A percentile compares a stretch with the other conserved stretches of the same genome.
Evolutionary conservation across 2,888 invertebrate species (phyloP).

Genomic region (Zaprionus obscuricornis): DNA sequence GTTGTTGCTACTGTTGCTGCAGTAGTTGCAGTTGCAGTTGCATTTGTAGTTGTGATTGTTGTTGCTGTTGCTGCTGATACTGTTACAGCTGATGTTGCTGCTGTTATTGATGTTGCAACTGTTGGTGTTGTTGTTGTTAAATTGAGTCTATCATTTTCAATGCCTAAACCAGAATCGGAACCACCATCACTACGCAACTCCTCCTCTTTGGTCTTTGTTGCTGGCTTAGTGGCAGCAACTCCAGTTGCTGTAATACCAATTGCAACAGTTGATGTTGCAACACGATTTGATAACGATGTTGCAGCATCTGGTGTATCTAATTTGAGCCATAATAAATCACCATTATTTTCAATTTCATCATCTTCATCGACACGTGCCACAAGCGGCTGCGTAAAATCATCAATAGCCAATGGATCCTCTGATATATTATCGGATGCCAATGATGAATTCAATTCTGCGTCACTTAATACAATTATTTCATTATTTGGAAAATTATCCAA

Average conservation of each 20-base stretch:
- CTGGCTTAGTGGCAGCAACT: conserved; percentile 1
- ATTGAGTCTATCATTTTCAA: conserved; percentile 84
- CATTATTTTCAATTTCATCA: conserved; percentile 60
- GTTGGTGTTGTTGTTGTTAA: conserved; percentile 78
- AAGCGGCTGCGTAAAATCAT: conserved; percentile 68
- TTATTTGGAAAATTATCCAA: conserved; percentile 66
- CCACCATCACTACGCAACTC: conserved; percentile 88
- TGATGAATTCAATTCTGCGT: conserved; percentile 75
- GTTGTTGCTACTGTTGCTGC: background rate
- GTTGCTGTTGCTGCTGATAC: conserved; percentile 36
- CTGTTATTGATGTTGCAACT: conserved; percentile 74
- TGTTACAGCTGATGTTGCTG: conserved; percentile 61
- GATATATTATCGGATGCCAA: conserved; percentile 75
- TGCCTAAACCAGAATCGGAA: conserved; percentile 92
- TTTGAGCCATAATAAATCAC: conserved; percentile 69
- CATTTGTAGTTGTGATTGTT: no score
- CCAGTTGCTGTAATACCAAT: no score
- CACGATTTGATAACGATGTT: no score
- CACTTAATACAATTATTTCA: conserved; percentile 78
- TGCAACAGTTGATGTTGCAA: conserved; percentile 2
- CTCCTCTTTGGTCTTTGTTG: conserved; percentile 50
- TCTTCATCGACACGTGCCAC: conserved; percentile 35
- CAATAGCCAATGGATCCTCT: conserved; percentile 83
- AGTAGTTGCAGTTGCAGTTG: background rate
- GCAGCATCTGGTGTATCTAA: conserved; percentile 39